Conservation (phyloP, 2,888 invertebrate genomes). For the Leucoptera coffeella region DNA sequence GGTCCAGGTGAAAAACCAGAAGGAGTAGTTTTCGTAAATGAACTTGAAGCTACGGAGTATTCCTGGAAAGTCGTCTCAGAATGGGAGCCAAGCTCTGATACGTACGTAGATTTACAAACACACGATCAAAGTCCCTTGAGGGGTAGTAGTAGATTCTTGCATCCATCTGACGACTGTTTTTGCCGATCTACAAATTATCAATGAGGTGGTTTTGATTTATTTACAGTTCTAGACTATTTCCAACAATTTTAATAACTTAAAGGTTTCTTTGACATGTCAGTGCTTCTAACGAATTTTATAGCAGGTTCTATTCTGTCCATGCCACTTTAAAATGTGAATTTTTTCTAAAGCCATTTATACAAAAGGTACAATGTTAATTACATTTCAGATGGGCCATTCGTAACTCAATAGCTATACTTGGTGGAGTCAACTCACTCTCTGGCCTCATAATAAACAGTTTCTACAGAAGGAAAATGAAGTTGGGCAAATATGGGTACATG, state of each 20-base stretch:
- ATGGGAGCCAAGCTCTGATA: slow-evolving; percentile 56
- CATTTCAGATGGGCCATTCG: slow-evolving; percentile 38
- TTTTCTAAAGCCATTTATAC: too few species aligned
- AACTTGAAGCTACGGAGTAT: slow-evolving; percentile 53
- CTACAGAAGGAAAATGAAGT: slow-evolving; percentile 56
- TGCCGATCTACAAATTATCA: too few species aligned
- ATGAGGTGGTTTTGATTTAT: too few species aligned
- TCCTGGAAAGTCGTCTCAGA: slow-evolving; percentile 51
- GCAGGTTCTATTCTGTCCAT: too few species aligned
- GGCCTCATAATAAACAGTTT: slow-evolving; percentile 58
- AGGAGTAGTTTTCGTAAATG: slow-evolving; percentile 53
- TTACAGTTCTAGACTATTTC: too few species aligned
- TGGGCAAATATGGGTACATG: slow-evolving; percentile 51
- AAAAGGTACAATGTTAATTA: too few species aligned
- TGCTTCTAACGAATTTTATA: too few species aligned
- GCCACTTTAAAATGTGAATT: too few species aligned
- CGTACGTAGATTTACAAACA: slow-evolving; percentile 34
- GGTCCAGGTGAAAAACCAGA: slow-evolving; percentile 54
- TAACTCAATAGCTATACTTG: slow-evolving; percentile 45
- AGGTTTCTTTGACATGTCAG: too few species aligned
- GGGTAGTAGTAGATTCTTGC: too few species aligned
- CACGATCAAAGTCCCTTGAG: slow-evolving; percentile 6
- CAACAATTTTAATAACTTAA: too few species aligned
- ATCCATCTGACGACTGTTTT: too few species aligned
- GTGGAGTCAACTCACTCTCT: slow-evolving; percentile 37